phyloP scores from a whole-genome alignment of 2,797 vertebrate species.

The Triplophysa bombifrons region DNA sequence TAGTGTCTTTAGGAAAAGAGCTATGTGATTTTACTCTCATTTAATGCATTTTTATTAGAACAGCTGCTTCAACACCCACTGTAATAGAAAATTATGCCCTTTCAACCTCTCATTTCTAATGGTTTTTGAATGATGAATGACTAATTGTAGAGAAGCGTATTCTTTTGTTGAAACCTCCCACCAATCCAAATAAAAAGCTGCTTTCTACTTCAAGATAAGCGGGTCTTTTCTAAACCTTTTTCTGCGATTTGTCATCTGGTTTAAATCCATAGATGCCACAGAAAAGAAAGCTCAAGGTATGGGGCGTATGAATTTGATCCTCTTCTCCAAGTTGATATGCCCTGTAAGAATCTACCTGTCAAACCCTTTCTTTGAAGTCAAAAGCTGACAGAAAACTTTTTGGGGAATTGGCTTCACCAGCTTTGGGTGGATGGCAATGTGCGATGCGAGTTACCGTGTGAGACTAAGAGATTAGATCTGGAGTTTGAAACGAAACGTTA shows the following conservation, averaged over 20 bases:
- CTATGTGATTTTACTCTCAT: neutral
- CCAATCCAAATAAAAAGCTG: neutral
- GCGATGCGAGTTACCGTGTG: constrained; percentile 53
- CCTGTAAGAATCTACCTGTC: constrained; percentile 71
- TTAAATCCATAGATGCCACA: constrained; percentile 24
- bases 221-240: neutral
- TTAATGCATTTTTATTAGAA: constrained; percentile 21
- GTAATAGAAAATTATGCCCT: constrained; percentile 16
- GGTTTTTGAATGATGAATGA: constrained; percentile 11
- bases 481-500: constrained; percentile 51
- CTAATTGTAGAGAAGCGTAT: constrained; percentile 33
- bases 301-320: constrained; percentile 52
- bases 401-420: constrained; percentile 65
- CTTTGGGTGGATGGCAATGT: constrained; percentile 56
- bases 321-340: constrained; percentile 55
- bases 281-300: constrained; percentile 47
- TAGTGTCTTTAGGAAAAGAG: neutral
- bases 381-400: constrained; percentile 68
- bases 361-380: constrained; percentile 69
- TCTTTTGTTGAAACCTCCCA: constrained; percentile 3
- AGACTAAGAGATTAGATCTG: constrained; percentile 45
- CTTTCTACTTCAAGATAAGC: neutral
- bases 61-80: neutral
- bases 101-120: constrained; percentile 10
- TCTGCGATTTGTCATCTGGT: neutral